These are phyloP conservation scores for Agriopis aurantiaria DNA, from an alignment of 2,888 invertebrate species.

Conservation along the genomic window DNA sequence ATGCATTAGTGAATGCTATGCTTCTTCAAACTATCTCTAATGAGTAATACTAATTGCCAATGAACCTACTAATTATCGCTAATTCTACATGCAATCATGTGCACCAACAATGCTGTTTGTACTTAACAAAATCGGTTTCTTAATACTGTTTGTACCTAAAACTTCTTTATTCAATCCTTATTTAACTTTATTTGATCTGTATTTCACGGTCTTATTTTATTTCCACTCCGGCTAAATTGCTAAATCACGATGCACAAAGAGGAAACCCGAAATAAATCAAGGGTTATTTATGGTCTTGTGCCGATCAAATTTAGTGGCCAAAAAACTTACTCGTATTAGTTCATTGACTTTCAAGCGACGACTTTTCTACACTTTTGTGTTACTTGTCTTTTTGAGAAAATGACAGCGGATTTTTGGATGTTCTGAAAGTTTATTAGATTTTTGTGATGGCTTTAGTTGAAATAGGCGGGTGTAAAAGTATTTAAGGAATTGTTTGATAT, in stretches of 20 bases:
- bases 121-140: neutral
- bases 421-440: too few relatives aligned
- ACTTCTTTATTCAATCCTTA: neutral
- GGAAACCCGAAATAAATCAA: slow-evolving; percentile 18
- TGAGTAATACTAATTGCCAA: neutral
- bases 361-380: neutral
- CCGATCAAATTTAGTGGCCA: neutral
- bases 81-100: slow-evolving; percentile 17
- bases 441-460: too few relatives aligned
- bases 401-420: neutral
- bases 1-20: slow-evolving; percentile 6
- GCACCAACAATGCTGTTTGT: slow-evolving; percentile 6
- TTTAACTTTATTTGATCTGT: too few relatives aligned
- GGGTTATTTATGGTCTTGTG: neutral
- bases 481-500: too few relatives aligned
- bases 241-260: slow-evolving; percentile 4
- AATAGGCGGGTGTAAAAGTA: too few relatives aligned
- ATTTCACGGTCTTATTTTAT: too few relatives aligned
- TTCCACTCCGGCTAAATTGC: neutral
- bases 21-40: slow-evolving; percentile 7
- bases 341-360: neutral
- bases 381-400: neutral
- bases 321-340: neutral
- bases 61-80: slow-evolving; percentile 16
- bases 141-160: too few relatives aligned